Conservation (phyloP, 1,140 invertebrate genomes). For the Drosophila grimshawi region DNA sequence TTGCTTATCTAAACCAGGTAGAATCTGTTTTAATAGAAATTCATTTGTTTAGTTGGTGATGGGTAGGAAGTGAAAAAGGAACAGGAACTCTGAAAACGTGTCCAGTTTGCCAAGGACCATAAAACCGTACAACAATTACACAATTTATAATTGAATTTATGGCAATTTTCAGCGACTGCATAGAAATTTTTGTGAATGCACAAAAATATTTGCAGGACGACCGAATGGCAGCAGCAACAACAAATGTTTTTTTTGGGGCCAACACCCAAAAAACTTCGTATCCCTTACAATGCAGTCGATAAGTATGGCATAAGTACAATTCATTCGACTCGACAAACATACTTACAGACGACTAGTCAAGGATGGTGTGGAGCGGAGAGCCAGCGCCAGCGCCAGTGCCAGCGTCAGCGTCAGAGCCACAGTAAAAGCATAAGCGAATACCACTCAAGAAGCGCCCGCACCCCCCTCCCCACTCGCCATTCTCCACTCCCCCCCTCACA, state of each 20-base stretch:
- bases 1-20: slow-evolving; percentile 70
- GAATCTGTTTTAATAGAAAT: slow-evolving; percentile 64
- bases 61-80: slow-evolving; percentile 27
- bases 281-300: slow-evolving; percentile 78
- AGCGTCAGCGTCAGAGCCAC: neutral
- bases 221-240: slow-evolving; percentile 29
- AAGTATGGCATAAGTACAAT: slow-evolving; percentile 81
- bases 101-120: slow-evolving; percentile 5
- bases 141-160: slow-evolving; percentile 73
- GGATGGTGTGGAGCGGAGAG: neutral
- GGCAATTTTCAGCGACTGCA: slow-evolving; percentile 50
- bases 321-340: slow-evolving; percentile 55
- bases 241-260: slow-evolving; percentile 42
- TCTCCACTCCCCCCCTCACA: neutral
- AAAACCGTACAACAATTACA: slow-evolving; percentile 25
- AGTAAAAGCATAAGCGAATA: slow-evolving; percentile 1
- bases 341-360: slow-evolving; percentile 37
- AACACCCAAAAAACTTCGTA: slow-evolving; percentile 75
- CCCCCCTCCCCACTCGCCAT: neutral
- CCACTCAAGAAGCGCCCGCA: slow-evolving; percentile 17
- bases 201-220: slow-evolving; percentile 56
- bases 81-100: slow-evolving; percentile 17
- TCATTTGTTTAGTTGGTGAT: slow-evolving; percentile 46
- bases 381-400: neutral
- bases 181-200: slow-evolving; percentile 44